Percentiles rank a stretch among this genome's conserved stretches.
phyloP scores from a whole-genome alignment of 2,113 vertebrate genomes.

The Leucopternis melanops region DNA sequence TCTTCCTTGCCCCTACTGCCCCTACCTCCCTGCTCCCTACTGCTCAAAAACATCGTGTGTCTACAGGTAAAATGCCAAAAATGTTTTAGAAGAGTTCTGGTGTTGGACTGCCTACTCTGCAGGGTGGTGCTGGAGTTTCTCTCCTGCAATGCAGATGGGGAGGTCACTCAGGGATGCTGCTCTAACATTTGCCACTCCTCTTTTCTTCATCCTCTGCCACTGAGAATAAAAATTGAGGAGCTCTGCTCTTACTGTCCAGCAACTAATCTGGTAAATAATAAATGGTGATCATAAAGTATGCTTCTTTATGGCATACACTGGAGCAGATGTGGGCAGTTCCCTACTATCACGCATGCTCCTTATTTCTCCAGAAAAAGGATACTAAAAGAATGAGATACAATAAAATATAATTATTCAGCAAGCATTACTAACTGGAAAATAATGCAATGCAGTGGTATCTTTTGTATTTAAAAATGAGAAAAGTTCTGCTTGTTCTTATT shows the following conservation, averaged over 20 bases:
- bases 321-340: not conserved
- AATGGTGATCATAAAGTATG: not conserved
- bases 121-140: not conserved
- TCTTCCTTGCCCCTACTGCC: not conserved
- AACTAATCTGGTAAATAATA: not conserved
- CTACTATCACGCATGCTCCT: not conserved
- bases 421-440: not conserved
- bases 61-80: not conserved
- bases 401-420: not conserved
- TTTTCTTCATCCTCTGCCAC: not conserved
- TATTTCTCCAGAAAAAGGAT: not conserved
- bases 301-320: not conserved
- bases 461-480: not conserved
- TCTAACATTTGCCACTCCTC: not conserved
- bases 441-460: not conserved
- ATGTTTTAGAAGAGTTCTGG: not conserved
- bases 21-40: not conserved
- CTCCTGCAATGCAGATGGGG: rapidly evolving
- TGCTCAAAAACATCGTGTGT: not conserved
- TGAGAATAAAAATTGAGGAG: not conserved
- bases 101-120: not conserved
- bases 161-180: not conserved
- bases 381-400: not conserved
- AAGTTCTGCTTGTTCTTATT: not conserved
- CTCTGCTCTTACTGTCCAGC: not conserved